Conservation (phyloP, 2,888 invertebrate genomes). For the Nephrotoma flavescens region DNA sequence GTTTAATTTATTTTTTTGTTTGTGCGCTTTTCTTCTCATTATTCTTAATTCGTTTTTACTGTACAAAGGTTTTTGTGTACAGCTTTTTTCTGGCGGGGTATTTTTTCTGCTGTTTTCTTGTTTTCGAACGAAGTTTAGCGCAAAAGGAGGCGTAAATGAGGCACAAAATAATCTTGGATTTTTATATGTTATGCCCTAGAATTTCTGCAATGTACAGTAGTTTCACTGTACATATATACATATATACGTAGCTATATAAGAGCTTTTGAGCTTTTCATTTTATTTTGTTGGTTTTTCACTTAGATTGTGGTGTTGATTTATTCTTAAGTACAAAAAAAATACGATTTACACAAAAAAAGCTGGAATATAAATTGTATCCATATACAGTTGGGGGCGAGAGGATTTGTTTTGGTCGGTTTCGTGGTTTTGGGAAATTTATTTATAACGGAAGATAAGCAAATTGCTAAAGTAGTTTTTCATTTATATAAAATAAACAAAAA, state of each 20-base stretch:
- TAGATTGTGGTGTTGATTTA: background rate
- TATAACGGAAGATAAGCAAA: background rate
- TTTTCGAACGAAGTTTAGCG: background rate
- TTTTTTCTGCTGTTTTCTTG: background rate
- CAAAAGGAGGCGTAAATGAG: background rate
- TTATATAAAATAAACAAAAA: background rate
- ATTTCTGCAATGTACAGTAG: background rate
- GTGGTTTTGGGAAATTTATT: background rate
- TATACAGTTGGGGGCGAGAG: background rate
- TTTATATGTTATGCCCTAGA: background rate
- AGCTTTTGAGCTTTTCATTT: background rate
- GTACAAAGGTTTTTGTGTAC: background rate
- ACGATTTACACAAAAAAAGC: background rate
- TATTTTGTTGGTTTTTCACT: background rate
- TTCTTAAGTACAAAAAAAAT: background rate
- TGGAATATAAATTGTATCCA: background rate
- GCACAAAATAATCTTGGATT: background rate
- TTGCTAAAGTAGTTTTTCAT: background rate
- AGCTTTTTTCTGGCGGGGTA: background rate
- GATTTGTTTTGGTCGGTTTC: background rate
- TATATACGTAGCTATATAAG: background rate
- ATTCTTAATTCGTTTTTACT: background rate
- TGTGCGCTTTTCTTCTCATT: background rate
- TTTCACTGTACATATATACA: background rate
- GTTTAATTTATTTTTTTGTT: background rate